Percentiles rank a stretch among this genome's conserved stretches.
Conservation (phyloP, 2,888 invertebrate genomes). For the Tyria jacobaeae region DNA sequence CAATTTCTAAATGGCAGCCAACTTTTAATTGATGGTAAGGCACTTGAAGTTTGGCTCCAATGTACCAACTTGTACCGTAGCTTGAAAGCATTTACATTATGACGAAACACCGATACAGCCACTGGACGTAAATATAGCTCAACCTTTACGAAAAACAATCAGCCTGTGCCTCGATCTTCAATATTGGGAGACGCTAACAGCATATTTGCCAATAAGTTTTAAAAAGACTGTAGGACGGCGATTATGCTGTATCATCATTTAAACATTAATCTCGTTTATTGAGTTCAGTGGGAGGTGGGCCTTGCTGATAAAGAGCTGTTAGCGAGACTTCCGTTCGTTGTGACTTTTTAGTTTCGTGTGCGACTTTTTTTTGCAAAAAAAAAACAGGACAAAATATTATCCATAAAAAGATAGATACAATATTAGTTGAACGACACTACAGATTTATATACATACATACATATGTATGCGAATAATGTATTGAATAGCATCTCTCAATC, state of each 20-base stretch:
- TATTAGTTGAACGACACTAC: not conserved
- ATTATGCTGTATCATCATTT: slow-evolving; percentile 20
- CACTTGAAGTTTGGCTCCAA: slow-evolving; percentile 40
- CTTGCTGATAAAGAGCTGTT: slow-evolving; percentile 14
- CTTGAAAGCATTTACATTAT: slow-evolving; percentile 29
- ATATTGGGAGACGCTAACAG: slow-evolving; percentile 10
- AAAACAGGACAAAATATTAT: not conserved
- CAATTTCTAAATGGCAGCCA: slow-evolving; percentile 43
- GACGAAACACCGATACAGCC: slow-evolving; percentile 18
- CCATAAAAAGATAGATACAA: not conserved
- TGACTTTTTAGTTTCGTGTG: not conserved
- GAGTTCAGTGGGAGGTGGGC: slow-evolving; percentile 9
- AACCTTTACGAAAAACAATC: not conserved
- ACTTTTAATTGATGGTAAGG: slow-evolving; percentile 47
- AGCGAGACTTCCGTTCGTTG: slow-evolving; percentile 4
- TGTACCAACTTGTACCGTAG: slow-evolving; percentile 16
- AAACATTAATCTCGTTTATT: slow-evolving; percentile 21
- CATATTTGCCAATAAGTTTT: slow-evolving; percentile 15
- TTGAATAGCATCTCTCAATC: not conserved
- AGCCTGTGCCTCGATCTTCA: not conserved
- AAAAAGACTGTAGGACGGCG: slow-evolving; percentile 9
- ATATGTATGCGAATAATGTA: not conserved
- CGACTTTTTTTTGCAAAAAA: not conserved
- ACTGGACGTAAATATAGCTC: not conserved
- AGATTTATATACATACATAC: not conserved